Base-by-base conservation (phyloP, 2,888 invertebrate genomes). In the Hedya salicella region DNA sequence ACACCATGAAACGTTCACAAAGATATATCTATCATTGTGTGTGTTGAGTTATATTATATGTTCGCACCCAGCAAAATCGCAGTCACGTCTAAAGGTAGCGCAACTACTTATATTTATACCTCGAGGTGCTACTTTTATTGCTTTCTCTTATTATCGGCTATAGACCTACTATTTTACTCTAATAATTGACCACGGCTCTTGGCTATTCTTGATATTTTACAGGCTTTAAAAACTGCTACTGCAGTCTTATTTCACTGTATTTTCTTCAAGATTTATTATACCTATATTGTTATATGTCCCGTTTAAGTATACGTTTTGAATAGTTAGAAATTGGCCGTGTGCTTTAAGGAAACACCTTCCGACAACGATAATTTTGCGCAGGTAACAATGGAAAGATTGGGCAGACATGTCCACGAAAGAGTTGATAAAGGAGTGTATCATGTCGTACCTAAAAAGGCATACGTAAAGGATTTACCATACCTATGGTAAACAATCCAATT, bases 81-180 rank as follows among this genome's bases (percentile, higher is more conserved):
- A 36, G 32, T 50, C 16, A 17, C 44, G 32, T 59, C 21, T 59
- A 65, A 66, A 53, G 42, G 48, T 40, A 52, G 19, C 40, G 30
- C 53, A 46, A 50, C 36, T 42, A 11, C 32, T 46, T n/a, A 52
- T 39, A 57, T 48, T 53, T 54, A 53, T 53, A 48, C 3, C 46
- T 44, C 48, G 49, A 40, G 40, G 60, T 42, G 60, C 48, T 42
- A 30, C 8, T 57, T 60, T 64, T 66, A 66, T 32, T 40, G 60
- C 60, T 54, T 61, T 65, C 59, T 53, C 59, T 53, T 53, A 65
- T 65, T 65, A 61, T 66, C 44, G 50, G 57, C 44, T 57, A 57
- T 54, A 48, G 39, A 48, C 25, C 4, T 25, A 6, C 60, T 66
- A 66, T 66, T 66, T 66, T 54, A 66, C 21, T 14, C 46, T 30